Evolutionary conservation across 2,888 invertebrate species (phyloP).

Genomic region (Gymnosoma rotundatum): DNA sequence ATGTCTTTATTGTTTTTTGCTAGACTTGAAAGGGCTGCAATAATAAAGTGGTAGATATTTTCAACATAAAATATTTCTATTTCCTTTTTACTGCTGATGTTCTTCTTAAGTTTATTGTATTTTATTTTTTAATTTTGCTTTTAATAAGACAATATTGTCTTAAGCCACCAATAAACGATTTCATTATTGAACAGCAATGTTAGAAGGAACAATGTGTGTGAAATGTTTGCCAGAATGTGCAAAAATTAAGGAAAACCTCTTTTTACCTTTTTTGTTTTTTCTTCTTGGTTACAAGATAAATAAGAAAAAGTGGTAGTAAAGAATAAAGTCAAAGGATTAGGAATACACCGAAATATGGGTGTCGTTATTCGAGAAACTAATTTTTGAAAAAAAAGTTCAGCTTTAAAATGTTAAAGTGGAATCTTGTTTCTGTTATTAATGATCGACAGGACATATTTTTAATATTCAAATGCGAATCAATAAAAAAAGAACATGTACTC

Average conservation of each 20-base stretch:
- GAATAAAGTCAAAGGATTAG: not conserved
- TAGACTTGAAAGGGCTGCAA: no score
- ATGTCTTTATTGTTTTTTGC: slow-evolving; percentile 4
- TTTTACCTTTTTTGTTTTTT: slow-evolving; percentile 18
- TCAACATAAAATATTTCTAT: slow-evolving; percentile 28
- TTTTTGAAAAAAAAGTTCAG: no score
- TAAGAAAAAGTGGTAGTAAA: slow-evolving; percentile 15
- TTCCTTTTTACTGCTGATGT: not conserved
- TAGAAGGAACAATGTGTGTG: not conserved
- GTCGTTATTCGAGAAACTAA: not conserved
- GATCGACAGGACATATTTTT: no score
- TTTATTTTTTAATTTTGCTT: not conserved
- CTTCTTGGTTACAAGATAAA: slow-evolving; percentile 40
- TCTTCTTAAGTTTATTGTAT: slow-evolving; percentile 21
- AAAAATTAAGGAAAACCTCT: slow-evolving; percentile 10
- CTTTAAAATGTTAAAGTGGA: no score
- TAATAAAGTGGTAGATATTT: not conserved
- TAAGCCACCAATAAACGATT: slow-evolving; percentile 64
- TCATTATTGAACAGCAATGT: slow-evolving; percentile 40
- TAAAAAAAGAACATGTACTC: no score
- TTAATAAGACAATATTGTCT: slow-evolving; percentile 62
- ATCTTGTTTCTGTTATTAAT: no score
- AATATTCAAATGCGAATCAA: no score
- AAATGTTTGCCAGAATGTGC: not conserved
- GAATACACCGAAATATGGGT: slow-evolving; percentile 2